Conservation (phyloP, 2,113 vertebrate genomes). For the Argyrosomus japonicus region DNA sequence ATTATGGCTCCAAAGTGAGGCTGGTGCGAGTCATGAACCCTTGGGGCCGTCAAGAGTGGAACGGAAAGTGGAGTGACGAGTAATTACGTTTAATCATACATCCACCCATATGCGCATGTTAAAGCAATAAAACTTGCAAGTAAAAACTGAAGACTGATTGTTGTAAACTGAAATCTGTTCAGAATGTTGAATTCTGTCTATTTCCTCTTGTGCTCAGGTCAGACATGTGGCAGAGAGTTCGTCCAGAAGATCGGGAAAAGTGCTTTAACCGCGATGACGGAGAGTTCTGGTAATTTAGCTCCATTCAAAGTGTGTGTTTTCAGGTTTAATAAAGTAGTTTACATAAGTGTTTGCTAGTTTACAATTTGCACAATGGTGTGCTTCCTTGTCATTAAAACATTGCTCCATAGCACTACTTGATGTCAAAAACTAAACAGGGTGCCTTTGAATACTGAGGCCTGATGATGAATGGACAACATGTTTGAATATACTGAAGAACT, state of each 20-base stretch:
- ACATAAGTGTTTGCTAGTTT: background rate
- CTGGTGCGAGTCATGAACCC: conserved; percentile 68
- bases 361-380: background rate
- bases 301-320: background rate
- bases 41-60: conserved; percentile 56
- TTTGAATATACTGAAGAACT: background rate
- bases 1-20: conserved; percentile 2
- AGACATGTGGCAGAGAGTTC: conserved; percentile 29
- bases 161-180: background rate
- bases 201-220: conserved; percentile 48
- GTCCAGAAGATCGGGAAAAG: conserved; percentile 41
- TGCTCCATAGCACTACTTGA: background rate
- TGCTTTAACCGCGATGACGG: conserved; percentile 37
- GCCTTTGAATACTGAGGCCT: background rate
- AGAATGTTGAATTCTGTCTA: background rate
- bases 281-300: conserved; percentile 65
- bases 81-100: background rate
- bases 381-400: background rate
- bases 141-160: background rate
- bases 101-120: background rate
- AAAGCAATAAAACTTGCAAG: background rate
- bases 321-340: background rate
- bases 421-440: background rate
- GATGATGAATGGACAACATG: background rate
- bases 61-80: conserved; percentile 65